Evolutionary conservation across 2,113 vertebrate species (phyloP).

Genomic region (Callionymus lyra): DNA sequence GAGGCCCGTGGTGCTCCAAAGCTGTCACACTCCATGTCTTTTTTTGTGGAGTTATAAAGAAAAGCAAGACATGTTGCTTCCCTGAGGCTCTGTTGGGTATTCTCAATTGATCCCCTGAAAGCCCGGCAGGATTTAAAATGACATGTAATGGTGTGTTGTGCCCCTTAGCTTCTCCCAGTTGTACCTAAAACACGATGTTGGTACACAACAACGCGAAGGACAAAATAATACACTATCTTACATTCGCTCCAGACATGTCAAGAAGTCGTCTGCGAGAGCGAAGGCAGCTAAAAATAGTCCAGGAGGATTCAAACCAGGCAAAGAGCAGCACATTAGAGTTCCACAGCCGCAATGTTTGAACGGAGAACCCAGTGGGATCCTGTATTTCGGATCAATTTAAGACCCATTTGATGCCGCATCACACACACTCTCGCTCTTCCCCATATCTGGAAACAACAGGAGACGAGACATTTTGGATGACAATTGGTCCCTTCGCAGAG

Average conservation of each 20-base stretch:
- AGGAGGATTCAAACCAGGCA: conserved; percentile 16
- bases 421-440: conserved; percentile 21
- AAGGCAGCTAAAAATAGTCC: conserved; percentile 37
- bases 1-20: too few relatives aligned
- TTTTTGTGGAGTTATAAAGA: too few relatives aligned
- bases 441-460: conserved; percentile 23
- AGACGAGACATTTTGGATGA: conserved; percentile 40
- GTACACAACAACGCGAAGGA: too few relatives aligned
- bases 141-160: too few relatives aligned
- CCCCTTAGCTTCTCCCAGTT: too few relatives aligned
- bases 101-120: too few relatives aligned
- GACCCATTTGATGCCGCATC: conserved; percentile 22
- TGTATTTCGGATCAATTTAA: conserved; percentile 33
- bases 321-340: conserved; percentile 22
- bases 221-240: too few relatives aligned
- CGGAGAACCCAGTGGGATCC: conserved; percentile 17
- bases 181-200: too few relatives aligned
- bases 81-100: too few relatives aligned
- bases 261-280: conserved; percentile 26
- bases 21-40: too few relatives aligned
- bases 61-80: too few relatives aligned
- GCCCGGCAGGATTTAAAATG: too few relatives aligned
- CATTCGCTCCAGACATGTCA: conserved; percentile 13
- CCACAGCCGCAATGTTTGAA: conserved; percentile 26
- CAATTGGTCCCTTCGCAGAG: conserved; percentile 26